Base-by-base conservation (phyloP, 2,113 vertebrate species). In the Dipodomys merriami region DNA sequence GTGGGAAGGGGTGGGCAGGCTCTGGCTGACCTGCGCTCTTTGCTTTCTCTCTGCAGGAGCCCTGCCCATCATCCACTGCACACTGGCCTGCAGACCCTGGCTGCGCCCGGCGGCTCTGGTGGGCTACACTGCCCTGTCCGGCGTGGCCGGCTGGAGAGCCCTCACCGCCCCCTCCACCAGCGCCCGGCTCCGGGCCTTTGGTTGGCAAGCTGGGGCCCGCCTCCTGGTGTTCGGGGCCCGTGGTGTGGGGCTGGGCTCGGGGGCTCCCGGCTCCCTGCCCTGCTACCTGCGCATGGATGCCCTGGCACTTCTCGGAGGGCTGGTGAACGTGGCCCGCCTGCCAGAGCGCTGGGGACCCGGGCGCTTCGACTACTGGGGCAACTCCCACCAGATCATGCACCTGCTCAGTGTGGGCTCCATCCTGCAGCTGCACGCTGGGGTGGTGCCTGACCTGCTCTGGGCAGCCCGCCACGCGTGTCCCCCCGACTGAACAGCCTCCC, bases 351-450 rank as follows among this genome's bases (percentile, higher is more conserved):
- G 99, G 95, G 95, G 97, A 29, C 99, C 99, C 0, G 99, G 99
- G 25, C 96, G 97, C 83, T 99, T 99, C 13, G 99, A 99, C 98
- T 99, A 99, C 97, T 99, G 99, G 98, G 98, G 98, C 88, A 99
- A 99, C 96, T 99, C 99, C 77, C 99, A 99, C 97, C 99, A 99
- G 98, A 99, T 99, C 93, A 99, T 99, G 99, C 99, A 99, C 19
- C 96, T 99, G 91, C 98, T 99, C 97, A 99, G 99, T 6, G 97
- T 99, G 76, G 98, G 98, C 83, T 98, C 98, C 35, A 99, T 99
- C 62, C 94, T 99, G 71, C 98, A 99, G 97, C 97, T 99, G 93
- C 99, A 99, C 62, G 99, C 98, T 96, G 99, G 99, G 0, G 98
- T 98, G 1, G 96, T 99, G 90, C 98, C 99, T 60, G 99, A 99